Conservation (phyloP, 92 coral and sea anemone species). For the Porites rus region DNA sequence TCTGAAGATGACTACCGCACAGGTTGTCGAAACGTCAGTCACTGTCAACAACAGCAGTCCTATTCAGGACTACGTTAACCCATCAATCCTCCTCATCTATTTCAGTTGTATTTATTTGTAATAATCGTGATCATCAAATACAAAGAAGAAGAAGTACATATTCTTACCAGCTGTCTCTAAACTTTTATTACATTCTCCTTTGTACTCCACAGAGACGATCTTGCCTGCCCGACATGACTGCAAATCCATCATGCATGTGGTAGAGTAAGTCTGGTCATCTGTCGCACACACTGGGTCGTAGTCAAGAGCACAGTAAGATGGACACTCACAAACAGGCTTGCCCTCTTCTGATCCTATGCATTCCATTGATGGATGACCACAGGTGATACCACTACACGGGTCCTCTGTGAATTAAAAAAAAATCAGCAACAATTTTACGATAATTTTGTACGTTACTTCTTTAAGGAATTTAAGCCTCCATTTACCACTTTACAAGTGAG, state of each 20-base stretch:
- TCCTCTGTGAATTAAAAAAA: not conserved
- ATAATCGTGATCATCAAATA: not conserved
- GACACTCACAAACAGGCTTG: conserved; percentile 64
- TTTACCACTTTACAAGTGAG: too few species aligned
- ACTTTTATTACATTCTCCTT: conserved; percentile 24
- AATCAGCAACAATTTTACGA: not conserved
- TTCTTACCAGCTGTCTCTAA: not conserved
- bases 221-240: conserved; percentile 28
- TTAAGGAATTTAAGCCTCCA: too few species aligned
- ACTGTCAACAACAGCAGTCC: too few species aligned
- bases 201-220: conserved; percentile 32
- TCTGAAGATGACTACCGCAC: too few species aligned
- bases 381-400: conserved; percentile 24
- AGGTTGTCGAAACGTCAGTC: too few species aligned
- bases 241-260: conserved; percentile 32
- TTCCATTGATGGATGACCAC: conserved; percentile 61
- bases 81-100: too few species aligned
- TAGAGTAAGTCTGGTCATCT: conserved; percentile 64
- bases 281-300: conserved; percentile 57
- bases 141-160: not conserved
- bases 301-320: conserved; percentile 7
- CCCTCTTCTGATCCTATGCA: conserved; percentile 37
- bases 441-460: too few species aligned
- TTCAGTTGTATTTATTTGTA: too few species aligned
- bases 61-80: too few species aligned